These are phyloP conservation scores for Amphipyra tragopoginis DNA, from an alignment of 2,888 invertebrate species.

Conservation along the genomic window DNA sequence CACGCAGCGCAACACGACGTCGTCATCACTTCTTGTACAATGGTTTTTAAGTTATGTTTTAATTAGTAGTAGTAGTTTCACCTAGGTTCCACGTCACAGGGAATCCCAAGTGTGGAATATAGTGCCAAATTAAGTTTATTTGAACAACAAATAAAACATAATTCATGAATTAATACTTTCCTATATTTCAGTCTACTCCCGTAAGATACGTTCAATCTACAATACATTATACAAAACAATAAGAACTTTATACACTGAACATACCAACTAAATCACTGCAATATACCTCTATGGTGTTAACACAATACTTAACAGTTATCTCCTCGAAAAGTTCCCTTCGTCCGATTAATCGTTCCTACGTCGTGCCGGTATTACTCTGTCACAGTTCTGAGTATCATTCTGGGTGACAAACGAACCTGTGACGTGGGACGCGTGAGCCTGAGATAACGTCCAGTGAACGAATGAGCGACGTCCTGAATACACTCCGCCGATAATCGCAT, in stretches of 20 bases:
- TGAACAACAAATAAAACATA: too few species aligned
- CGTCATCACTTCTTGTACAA: too few species aligned
- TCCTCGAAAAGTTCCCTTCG: conserved; percentile 41
- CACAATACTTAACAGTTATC: conserved; percentile 33
- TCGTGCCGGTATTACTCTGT: conserved; percentile 60
- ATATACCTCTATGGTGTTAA: background rate
- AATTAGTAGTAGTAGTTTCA: too few species aligned
- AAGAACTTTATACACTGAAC: background rate
- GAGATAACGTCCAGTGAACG: conserved; percentile 80
- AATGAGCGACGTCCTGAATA: conserved; percentile 79
- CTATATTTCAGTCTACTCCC: too few species aligned
- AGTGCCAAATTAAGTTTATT: too few species aligned
- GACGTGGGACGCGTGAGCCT: conserved; percentile 69
- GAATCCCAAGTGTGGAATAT: too few species aligned
- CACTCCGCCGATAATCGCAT: conserved; percentile 54
- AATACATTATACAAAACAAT: background rate
- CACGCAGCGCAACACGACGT: too few species aligned
- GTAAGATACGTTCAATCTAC: too few species aligned
- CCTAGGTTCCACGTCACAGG: too few species aligned
- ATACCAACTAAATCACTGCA: background rate
- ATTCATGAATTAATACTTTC: too few species aligned
- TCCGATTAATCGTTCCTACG: conserved; percentile 55
- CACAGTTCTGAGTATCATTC: conserved; percentile 61
- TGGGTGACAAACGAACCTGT: conserved; percentile 76
- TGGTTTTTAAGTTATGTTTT: too few species aligned